Evolutionary conservation across 2,888 invertebrate species (phyloP).

Genomic region (Tinea semifulvella): DNA sequence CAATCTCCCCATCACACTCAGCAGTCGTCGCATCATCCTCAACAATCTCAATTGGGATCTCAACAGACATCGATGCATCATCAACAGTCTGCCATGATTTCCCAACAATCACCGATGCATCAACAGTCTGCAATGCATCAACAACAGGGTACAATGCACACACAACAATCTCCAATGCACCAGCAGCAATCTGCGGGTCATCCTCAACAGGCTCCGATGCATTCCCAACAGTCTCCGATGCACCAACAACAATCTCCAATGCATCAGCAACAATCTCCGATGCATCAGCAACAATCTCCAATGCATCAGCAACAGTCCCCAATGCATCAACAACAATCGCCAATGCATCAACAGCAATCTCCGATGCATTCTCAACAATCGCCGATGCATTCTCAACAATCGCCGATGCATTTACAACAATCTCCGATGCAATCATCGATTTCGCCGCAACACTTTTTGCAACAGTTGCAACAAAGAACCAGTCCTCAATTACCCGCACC

Average conservation of each 20-base stretch:
- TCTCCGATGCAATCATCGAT: slow-evolving; percentile 24
- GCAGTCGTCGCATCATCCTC: slow-evolving; percentile 29
- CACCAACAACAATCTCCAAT: slow-evolving; percentile 41
- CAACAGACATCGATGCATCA: slow-evolving; percentile 25
- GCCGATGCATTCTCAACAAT: slow-evolving; percentile 33
- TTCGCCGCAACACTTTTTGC: slow-evolving; percentile 38
- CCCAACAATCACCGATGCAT: slow-evolving; percentile 26
- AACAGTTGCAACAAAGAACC: slow-evolving; percentile 51
- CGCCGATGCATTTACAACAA: slow-evolving; percentile 18
- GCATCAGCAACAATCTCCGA: slow-evolving; percentile 46
- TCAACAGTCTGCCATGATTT: slow-evolving; percentile 33
- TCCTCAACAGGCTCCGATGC: slow-evolving; percentile 21
- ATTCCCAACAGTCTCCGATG: slow-evolving; percentile 34
- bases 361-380: slow-evolving; percentile 31
- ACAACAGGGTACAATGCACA: slow-evolving; percentile 17
- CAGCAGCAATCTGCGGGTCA: slow-evolving; percentile 41
- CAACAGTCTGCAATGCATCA: slow-evolving; percentile 35
- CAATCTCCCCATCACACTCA: slow-evolving; percentile 34
- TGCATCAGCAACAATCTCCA: slow-evolving; percentile 27
- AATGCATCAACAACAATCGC: slow-evolving; percentile 34
- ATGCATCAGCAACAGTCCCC: slow-evolving; percentile 16
- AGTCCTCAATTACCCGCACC: slow-evolving; percentile 58
- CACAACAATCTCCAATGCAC: slow-evolving; percentile 15
- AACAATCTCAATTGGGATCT: slow-evolving; percentile 20
- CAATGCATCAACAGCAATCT: slow-evolving; percentile 28